These are phyloP conservation scores for Scaptomyza graminum DNA, from an alignment of 1,140 invertebrate species.

Conservation along the genomic window DNA sequence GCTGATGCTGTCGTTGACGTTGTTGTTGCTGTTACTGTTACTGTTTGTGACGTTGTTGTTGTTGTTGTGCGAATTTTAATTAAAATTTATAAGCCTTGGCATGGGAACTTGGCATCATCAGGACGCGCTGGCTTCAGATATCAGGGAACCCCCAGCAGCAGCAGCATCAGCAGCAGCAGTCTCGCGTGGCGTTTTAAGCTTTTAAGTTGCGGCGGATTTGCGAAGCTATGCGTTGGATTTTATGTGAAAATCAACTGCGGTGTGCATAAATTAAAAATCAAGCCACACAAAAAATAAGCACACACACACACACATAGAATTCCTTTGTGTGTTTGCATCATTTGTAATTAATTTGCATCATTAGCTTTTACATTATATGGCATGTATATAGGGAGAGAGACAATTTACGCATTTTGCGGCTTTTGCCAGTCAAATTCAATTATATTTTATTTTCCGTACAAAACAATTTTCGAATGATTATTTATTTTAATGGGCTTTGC, in stretches of 20 bases:
- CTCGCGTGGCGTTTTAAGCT: constrained; percentile 73
- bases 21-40: background rate
- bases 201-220: constrained; percentile 78
- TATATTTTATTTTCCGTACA: constrained; percentile 57
- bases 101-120: constrained; percentile 62
- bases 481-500: constrained; percentile 58
- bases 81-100: constrained; percentile 80
- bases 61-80: constrained; percentile 68
- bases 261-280: constrained; percentile 80
- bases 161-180: constrained; percentile 16
- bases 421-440: constrained; percentile 72
- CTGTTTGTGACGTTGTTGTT: background rate
- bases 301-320: constrained; percentile 3
- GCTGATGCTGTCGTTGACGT: constrained; percentile 53
- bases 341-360: constrained; percentile 80
- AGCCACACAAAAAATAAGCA: constrained; percentile 34
- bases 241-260: constrained; percentile 79
- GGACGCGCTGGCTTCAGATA: constrained; percentile 34
- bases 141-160: constrained; percentile 9
- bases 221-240: constrained; percentile 69
- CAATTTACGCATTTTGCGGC: constrained; percentile 71
- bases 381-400: constrained; percentile 15
- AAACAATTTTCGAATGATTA: constrained; percentile 58
- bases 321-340: constrained; percentile 57
- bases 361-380: constrained; percentile 62